Conservation (phyloP, 2,113 vertebrate species). For the Mesoclemmys tuberculata region DNA sequence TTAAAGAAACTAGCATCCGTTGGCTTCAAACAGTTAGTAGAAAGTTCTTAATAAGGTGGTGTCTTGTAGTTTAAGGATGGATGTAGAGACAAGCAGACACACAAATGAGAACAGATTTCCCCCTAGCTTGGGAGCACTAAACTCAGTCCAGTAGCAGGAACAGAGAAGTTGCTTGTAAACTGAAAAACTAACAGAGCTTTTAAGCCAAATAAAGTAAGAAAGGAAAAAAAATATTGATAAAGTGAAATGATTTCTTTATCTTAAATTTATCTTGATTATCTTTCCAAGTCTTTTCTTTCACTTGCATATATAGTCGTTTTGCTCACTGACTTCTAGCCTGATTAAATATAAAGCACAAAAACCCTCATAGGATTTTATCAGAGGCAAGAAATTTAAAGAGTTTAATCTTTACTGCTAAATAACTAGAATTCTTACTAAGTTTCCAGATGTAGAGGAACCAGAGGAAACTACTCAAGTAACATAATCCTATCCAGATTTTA, state of each 20-base stretch:
- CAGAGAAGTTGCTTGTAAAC: constrained; percentile 8
- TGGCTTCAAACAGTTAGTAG: constrained; percentile 21
- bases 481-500: not conserved
- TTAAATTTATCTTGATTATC: not conserved
- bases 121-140: constrained; percentile 12
- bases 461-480: not conserved
- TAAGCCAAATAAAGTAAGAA: not conserved
- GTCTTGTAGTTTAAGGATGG: not conserved
- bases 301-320: not conserved
- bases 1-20: constrained; percentile 19
- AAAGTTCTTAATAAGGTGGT: constrained; percentile 3
- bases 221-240: not conserved
- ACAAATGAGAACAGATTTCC: not conserved
- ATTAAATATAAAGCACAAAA: constrained; percentile 4
- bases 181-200: not conserved
- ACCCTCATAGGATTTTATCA: not conserved
- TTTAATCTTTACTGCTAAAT: not conserved
- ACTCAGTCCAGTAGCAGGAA: constrained; percentile 23
- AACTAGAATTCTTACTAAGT: not conserved
- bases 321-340: not conserved
- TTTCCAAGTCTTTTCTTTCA: not conserved
- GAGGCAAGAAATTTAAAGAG: not conserved
- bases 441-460: not conserved
- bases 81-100: not conserved
- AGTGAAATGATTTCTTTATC: not conserved